Percentiles rank a stretch among this genome's conserved stretches.
Evolutionary conservation across 2,797 vertebrate genomes (phyloP).

Genomic region (Enteromius argenteus): DNA sequence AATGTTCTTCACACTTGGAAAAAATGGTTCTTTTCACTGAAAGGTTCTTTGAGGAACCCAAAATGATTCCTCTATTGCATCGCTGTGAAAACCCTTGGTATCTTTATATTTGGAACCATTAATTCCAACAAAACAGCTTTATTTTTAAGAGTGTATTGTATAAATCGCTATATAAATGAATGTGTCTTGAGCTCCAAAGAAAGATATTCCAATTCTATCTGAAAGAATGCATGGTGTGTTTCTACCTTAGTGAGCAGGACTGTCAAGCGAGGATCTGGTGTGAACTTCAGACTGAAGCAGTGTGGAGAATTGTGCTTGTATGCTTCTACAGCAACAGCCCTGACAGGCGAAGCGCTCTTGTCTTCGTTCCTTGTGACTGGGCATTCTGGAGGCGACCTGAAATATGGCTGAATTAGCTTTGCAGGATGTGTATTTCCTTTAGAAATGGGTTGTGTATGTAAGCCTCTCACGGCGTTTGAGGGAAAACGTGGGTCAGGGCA

Average conservation of each 20-base stretch:
- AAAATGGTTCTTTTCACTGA: no score
- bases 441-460: not conserved
- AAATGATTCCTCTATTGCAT: not conserved
- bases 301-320: constrained; percentile 53
- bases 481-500: constrained; percentile 70
- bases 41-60: not conserved
- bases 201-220: no score
- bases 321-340: constrained; percentile 56
- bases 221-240: not conserved
- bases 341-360: constrained; percentile 54
- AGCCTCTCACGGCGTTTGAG: constrained; percentile 73
- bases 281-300: constrained; percentile 74
- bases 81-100: not conserved
- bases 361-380: constrained; percentile 57
- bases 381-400: constrained; percentile 73
- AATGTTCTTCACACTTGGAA: no score
- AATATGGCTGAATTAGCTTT: constrained; percentile 32
- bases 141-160: not conserved
- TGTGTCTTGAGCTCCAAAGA: not conserved
- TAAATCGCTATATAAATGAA: not conserved
- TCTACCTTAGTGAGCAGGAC: constrained; percentile 78
- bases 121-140: not conserved
- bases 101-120: not conserved
- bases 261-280: constrained; percentile 73
- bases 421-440: not conserved